These are phyloP conservation scores for Petrocephalus sullivani DNA, from an alignment of 2,797 vertebrate genomes.

Conservation along the genomic window DNA sequence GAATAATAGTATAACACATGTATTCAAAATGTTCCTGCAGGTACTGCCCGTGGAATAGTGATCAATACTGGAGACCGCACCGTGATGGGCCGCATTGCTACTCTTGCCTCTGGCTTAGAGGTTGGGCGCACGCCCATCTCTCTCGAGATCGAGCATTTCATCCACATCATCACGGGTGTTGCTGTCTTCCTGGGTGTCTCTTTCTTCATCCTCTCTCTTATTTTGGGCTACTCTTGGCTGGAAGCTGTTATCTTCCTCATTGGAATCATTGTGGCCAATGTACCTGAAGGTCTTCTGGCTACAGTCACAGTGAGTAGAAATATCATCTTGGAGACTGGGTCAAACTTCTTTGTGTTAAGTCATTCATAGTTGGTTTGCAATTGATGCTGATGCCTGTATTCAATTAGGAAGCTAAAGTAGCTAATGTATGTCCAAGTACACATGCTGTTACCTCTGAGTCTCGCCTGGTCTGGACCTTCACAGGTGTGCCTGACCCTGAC, in stretches of 20 bases:
- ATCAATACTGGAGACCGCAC: slow-evolving; percentile 77
- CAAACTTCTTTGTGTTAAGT: neutral
- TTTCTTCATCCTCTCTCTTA: slow-evolving; percentile 77
- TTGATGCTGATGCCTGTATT: neutral
- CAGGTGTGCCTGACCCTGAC: slow-evolving; percentile 80
- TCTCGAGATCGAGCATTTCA: slow-evolving; percentile 76
- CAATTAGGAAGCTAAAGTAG: neutral
- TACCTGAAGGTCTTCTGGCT: slow-evolving; percentile 76
- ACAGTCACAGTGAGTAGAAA: slow-evolving; percentile 70
- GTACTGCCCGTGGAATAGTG: slow-evolving; percentile 75
- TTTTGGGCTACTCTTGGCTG: slow-evolving; percentile 75
- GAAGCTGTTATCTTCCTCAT: slow-evolving; percentile 83
- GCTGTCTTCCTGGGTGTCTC: slow-evolving; percentile 75
- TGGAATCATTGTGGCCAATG: slow-evolving; percentile 80
- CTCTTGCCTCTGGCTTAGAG: slow-evolving; percentile 75
- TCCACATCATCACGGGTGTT: slow-evolving; percentile 81
- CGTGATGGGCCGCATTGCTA: slow-evolving; percentile 80
- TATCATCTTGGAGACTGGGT: neutral
- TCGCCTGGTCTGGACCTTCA: neutral
- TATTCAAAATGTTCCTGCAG: slow-evolving; percentile 40
- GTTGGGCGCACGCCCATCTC: slow-evolving; percentile 78
- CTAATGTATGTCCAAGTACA: neutral
- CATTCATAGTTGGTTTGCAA: neutral
- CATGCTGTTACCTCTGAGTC: neutral
- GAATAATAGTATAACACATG: neutral